These are phyloP conservation scores for Caenorhabditis elegans DNA, from an alignment of 1,140 invertebrate genomes.

Conservation along the genomic window DNA sequence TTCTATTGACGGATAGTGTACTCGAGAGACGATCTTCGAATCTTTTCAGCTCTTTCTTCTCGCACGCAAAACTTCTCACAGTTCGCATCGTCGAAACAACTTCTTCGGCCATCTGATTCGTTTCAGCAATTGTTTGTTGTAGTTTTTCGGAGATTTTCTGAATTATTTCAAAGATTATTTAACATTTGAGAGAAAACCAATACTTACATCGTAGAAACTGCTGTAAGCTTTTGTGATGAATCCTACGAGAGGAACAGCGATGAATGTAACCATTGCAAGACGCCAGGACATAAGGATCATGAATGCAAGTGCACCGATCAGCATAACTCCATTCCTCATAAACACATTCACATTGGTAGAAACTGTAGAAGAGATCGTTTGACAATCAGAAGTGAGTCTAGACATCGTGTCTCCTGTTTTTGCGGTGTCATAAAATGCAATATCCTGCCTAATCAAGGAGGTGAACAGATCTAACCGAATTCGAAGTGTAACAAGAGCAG, in stretches of 20 bases:
- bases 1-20: conserved; percentile 42
- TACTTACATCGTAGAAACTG: conserved; percentile 62
- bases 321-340: conserved; percentile 60
- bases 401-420: conserved; percentile 59
- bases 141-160: conserved; percentile 51
- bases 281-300: conserved; percentile 68
- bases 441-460: conserved; percentile 55
- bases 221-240: conserved; percentile 68
- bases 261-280: conserved; percentile 67
- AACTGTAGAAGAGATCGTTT: conserved; percentile 51
- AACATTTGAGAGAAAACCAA: background rate
- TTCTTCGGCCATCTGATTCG: conserved; percentile 67
- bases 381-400: conserved; percentile 54
- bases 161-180: conserved; percentile 21
- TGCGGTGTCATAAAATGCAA: conserved; percentile 53
- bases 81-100: conserved; percentile 56
- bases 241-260: conserved; percentile 67
- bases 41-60: conserved; percentile 50
- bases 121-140: conserved; percentile 64
- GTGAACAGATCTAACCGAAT: conserved; percentile 53
- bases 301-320: conserved; percentile 65
- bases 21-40: conserved; percentile 43
- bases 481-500: conserved; percentile 45
- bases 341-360: conserved; percentile 61
- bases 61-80: conserved; percentile 59